phyloP scores from a whole-genome alignment of 2,797 vertebrate species.

The Choloepus didactylus region DNA sequence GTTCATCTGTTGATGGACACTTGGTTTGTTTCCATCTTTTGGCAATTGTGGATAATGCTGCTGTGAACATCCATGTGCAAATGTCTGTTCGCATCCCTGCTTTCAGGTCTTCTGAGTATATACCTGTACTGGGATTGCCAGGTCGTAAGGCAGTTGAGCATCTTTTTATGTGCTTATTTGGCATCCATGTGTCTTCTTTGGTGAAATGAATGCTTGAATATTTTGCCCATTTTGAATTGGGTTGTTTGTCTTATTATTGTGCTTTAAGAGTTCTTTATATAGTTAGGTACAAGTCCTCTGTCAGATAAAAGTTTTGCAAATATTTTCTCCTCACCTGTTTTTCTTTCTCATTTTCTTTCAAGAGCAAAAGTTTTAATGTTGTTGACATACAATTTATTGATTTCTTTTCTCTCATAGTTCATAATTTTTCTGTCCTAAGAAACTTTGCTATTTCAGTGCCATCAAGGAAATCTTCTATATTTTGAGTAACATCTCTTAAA shows the following conservation, averaged over 20 bases:
- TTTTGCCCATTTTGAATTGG: conserved; percentile 35
- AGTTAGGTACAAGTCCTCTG: neutral
- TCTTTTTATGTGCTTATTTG: neutral
- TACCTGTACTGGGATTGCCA: too few relatives aligned
- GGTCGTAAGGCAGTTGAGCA: too few relatives aligned
- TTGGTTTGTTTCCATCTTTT: too few relatives aligned
- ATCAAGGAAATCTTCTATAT: neutral
- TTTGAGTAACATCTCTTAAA: conserved; percentile 23
- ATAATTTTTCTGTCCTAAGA: neutral
- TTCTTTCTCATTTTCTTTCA: conserved; percentile 46
- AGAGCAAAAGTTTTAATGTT: neutral
- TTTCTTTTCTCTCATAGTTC: neutral
- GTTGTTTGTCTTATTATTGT: neutral
- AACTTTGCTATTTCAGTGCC: neutral
- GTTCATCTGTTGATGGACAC: too few relatives aligned
- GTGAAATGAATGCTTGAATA: neutral
- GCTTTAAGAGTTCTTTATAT: neutral
- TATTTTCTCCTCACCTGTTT: neutral
- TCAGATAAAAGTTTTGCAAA: neutral
- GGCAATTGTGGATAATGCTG: too few relatives aligned
- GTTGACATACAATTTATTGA: neutral
- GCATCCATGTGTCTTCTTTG: neutral
- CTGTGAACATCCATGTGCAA: too few relatives aligned
- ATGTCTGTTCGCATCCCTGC: too few relatives aligned
- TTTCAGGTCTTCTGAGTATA: too few relatives aligned